Percentiles rank a stretch among this genome's conserved stretches.
These are phyloP conservation scores for Cyaniris semiargus DNA, from an alignment of 2,888 invertebrate species.

Conservation along the genomic window DNA sequence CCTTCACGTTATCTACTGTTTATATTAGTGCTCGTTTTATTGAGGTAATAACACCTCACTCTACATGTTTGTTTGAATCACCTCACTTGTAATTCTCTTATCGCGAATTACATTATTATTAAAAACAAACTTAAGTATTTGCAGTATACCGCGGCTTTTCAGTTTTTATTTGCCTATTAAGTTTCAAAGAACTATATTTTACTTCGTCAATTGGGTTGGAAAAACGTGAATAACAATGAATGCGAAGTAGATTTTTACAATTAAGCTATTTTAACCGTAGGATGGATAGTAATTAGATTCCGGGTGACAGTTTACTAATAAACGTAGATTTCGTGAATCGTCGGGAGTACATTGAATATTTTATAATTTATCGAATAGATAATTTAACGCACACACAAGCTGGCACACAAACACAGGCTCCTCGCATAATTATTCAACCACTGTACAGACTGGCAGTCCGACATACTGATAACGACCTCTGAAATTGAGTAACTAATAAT, in stretches of 20 bases:
- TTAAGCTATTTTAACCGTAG: not conserved
- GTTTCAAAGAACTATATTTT: not conserved
- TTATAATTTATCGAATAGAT: not conserved
- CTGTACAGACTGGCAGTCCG: not conserved
- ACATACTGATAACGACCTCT: not conserved
- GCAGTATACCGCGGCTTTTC: not conserved
- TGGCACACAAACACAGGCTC: not conserved
- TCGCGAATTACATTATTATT: not conserved
- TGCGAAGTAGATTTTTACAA: not conserved
- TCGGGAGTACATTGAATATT: not conserved
- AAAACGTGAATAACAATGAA: not conserved
- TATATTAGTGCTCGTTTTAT: conserved; percentile 26
- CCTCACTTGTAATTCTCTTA: conserved; percentile 1
- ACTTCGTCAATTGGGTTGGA: not conserved
- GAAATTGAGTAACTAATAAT: not conserved
- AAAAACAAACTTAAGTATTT: not conserved
- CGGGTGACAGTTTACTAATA: not conserved
- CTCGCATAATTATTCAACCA: not conserved
- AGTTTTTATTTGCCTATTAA: not conserved
- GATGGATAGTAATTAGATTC: not conserved
- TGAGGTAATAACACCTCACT: conserved; percentile 21
- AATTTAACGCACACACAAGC: not conserved
- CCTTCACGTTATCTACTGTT: conserved; percentile 24
- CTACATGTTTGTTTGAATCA: conserved; percentile 14
- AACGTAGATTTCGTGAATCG: not conserved